These are phyloP conservation scores for Cheumatopsyche charites DNA, from an alignment of 1,140 invertebrate genomes.

Conservation along the genomic window DNA sequence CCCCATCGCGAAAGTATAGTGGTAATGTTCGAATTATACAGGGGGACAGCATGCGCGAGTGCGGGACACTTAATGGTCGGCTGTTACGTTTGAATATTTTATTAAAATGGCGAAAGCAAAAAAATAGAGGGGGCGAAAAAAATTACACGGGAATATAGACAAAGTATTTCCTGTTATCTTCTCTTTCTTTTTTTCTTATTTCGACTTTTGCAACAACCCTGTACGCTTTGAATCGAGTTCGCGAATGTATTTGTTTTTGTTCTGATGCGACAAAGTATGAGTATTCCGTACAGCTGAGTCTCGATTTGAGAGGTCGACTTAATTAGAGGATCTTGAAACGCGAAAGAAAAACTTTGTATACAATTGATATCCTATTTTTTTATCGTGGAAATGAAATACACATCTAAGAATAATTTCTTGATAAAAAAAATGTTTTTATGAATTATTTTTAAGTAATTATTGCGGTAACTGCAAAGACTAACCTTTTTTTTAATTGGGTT, in stretches of 20 bases:
- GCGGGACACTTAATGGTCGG: constrained; percentile 31
- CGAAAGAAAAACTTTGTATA: too few species aligned
- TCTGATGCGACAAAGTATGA: neutral
- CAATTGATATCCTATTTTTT: neutral
- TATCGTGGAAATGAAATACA: neutral
- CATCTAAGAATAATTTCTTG: too few species aligned
- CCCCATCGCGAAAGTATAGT: constrained; percentile 32
- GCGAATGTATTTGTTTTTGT: constrained; percentile 3
- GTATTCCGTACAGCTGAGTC: neutral
- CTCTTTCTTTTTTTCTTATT: too few species aligned
- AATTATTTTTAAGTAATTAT: too few species aligned
- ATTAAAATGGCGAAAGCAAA: constrained; percentile 23
- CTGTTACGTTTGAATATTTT: constrained; percentile 37
- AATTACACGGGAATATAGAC: neutral
- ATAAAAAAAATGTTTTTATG: too few species aligned
- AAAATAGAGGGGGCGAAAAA: constrained; percentile 8
- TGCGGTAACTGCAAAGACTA: too few species aligned
- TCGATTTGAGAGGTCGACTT: too few species aligned
- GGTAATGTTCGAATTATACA: constrained; percentile 37
- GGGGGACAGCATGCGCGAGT: constrained; percentile 31
- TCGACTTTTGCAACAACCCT: too few species aligned
- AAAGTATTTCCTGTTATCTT: too few species aligned
- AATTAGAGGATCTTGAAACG: too few species aligned
- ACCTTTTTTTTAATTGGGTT: too few species aligned
- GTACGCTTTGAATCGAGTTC: neutral